Base-by-base conservation (phyloP, 2,113 vertebrate species). In the Bufo bufo region DNA sequence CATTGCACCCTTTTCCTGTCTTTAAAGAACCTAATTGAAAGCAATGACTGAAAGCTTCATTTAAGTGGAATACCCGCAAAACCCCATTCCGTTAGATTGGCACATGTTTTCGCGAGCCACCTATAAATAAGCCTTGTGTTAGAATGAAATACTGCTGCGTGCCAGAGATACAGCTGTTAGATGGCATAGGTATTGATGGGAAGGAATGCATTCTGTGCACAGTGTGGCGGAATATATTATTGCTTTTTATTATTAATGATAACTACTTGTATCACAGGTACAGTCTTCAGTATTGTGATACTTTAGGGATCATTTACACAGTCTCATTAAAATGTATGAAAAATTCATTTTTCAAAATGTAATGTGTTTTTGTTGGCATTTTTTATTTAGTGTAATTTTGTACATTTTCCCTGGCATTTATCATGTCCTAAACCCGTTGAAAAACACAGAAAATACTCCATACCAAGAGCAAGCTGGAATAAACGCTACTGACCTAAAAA, bases 21-120 rank as follows among this genome's bases (percentile, higher is more conserved):
- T 91, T 91, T 90, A 90, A 33, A 91, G 77, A 94, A 91, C 16
- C 87, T 90, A 93, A 93, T 92, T 92, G 93, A 93, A 93, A 93
- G 89, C 79, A 89, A 90, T 91, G 91, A 91, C 93, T 94, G 92
- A 84, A 85, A 89, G 90, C 78, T 89, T 93, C 90, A 92, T 92
- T 92, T 95, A 92, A 91, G 92, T 89, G 89, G 23, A 89, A 94
- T 94, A 95, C 93, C 91, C 10, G 93, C 90, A 92, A 90, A 66
- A 87, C 93, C 93, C 93, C 91, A 93, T 91, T 90, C 90, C 19
- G 91, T 93, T 92, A 93, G 90, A 94, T 94, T 95, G 94, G 91
- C 89, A 85, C 88, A 69, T 84, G 33, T 17, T 93, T 94, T 94
- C 43, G 23, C 16, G 45, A 50, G 47, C 12, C 92, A 93, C 88